Evolutionary conservation across 2,113 vertebrate species (phyloP).

Genomic region (Coptodon bakossiorum): DNA sequence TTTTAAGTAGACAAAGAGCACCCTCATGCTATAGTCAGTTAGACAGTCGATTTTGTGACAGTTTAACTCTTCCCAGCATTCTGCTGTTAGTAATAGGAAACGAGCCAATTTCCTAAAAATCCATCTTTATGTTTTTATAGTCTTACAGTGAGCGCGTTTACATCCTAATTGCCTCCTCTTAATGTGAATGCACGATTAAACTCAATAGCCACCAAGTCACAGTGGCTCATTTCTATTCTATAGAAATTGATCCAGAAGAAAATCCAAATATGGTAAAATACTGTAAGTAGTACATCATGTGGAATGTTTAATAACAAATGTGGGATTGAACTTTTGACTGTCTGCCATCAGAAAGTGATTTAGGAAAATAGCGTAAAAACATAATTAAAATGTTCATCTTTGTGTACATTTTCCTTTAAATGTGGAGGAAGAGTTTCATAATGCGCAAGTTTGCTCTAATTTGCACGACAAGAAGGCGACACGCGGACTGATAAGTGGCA

Average conservation of each 20-base stretch:
- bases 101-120: neutral
- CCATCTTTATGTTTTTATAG: neutral
- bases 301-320: neutral
- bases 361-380: neutral
- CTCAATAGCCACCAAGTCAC: neutral
- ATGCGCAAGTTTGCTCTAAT: neutral
- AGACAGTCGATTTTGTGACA: neutral
- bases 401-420: neutral
- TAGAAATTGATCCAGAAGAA: neutral
- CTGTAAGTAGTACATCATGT: rapidly evolving
- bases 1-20: constrained; percentile 12
- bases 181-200: neutral
- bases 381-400: neutral
- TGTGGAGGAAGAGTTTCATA: neutral
- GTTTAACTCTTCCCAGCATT: neutral
- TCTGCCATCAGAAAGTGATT: neutral
- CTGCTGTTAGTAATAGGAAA: neutral
- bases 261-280: neutral
- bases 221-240: neutral
- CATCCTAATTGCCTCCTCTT: neutral
- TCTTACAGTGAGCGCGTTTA: neutral
- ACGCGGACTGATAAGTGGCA: neutral
- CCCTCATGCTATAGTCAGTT: constrained; percentile 6
- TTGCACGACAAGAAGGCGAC: neutral
- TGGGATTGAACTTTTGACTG: neutral